Conservation (phyloP, 2,113 vertebrate species). For the Etheostoma cragini region DNA sequence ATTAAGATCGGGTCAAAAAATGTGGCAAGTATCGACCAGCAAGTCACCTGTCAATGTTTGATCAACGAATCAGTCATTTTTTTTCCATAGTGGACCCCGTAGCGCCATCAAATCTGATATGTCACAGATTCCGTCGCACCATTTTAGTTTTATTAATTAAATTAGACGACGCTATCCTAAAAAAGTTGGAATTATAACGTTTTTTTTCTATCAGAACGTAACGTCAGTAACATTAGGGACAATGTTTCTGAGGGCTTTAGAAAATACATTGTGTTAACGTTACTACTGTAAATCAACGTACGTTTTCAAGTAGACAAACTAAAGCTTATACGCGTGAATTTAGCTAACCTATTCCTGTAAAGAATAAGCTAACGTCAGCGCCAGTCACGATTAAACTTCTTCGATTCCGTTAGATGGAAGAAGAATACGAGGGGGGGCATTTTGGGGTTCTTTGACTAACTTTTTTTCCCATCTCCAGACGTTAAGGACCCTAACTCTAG, state of each 20-base stretch:
- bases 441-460: neutral
- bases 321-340: too few relatives aligned
- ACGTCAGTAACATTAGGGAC: neutral
- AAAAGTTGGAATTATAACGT: neutral
- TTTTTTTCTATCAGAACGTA: neutral
- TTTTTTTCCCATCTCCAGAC: slow-evolving; percentile 28
- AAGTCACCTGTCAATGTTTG: slow-evolving; percentile 6
- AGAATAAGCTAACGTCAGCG: neutral
- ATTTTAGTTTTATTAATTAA: neutral
- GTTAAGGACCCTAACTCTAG: neutral
- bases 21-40: neutral
- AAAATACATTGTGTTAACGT: neutral
- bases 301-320: neutral
- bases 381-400: neutral
- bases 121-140: slow-evolving; percentile 12
- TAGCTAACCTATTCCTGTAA: too few relatives aligned
- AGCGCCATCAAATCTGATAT: neutral
- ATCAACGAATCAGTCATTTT: neutral
- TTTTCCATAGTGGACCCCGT: neutral
- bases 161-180: neutral
- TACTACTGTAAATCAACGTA: neutral
- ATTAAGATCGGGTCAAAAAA: neutral
- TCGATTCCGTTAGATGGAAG: slow-evolving; percentile 22
- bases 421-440: too few relatives aligned
- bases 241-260: neutral